Evolutionary conservation across 2,888 invertebrate genomes (phyloP).

Genomic region (Metallyticus violacea): DNA sequence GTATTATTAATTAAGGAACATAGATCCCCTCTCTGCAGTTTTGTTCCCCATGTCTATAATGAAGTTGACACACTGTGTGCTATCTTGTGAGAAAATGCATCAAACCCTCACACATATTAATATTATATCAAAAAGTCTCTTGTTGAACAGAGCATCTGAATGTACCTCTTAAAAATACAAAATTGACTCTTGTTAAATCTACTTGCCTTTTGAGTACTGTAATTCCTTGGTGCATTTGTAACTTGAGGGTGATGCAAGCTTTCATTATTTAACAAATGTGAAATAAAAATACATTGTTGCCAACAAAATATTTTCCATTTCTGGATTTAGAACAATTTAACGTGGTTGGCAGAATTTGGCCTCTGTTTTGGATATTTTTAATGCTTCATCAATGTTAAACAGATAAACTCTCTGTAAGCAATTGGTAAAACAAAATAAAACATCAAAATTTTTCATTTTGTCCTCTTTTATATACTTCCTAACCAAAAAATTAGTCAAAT

Average conservation of each 20-base stretch:
- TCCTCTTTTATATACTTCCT: neutral
- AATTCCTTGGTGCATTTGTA: neutral
- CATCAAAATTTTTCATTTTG: neutral
- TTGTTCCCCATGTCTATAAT: neutral
- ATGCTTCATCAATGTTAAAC: neutral
- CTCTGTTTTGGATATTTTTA: too few relatives aligned
- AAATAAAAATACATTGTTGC: neutral
- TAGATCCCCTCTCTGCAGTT: too few relatives aligned
- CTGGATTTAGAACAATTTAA: neutral
- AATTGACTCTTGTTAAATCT: too few relatives aligned
- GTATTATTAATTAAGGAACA: too few relatives aligned
- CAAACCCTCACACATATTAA: neutral
- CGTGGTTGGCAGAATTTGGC: too few relatives aligned
- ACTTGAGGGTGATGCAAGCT: neutral
- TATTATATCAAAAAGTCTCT: too few relatives aligned
- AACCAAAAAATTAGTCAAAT: too few relatives aligned
- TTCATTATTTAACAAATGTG: neutral
- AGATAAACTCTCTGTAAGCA: neutral
- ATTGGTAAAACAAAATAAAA: neutral
- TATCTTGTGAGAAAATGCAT: neutral
- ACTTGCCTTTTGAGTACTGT: neutral
- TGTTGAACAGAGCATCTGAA: too few relatives aligned
- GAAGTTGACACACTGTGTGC: neutral
- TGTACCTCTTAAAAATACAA: too few relatives aligned
- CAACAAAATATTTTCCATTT: neutral